phyloP scores from a whole-genome alignment of 2,888 invertebrate genomes.

The Resseliella maxima region DNA sequence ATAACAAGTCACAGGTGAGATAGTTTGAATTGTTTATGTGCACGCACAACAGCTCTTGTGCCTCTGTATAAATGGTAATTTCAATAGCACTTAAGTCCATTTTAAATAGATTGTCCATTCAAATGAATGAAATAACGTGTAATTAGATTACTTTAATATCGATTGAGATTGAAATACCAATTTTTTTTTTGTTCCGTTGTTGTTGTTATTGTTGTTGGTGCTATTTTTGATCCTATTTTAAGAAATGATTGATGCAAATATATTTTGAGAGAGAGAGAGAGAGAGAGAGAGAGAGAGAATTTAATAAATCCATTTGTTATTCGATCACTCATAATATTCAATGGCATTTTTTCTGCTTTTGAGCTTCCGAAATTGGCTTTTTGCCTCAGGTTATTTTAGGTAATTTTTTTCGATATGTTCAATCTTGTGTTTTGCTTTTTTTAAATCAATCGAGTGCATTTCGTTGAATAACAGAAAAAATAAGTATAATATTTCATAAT shows the following conservation, averaged over 20 bases:
- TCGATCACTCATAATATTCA: not conserved
- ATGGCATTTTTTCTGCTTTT: not conserved
- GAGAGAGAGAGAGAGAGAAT: too few relatives aligned
- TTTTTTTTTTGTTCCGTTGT: not conserved
- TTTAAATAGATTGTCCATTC: not conserved
- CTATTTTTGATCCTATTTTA: not conserved
- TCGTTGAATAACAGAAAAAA: not conserved
- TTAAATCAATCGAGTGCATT: conserved; percentile 7
- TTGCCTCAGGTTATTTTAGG: not conserved
- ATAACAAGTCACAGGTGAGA: too few relatives aligned
- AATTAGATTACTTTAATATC: conserved; percentile 45
- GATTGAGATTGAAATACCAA: not conserved
- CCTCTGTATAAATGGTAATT: not conserved
- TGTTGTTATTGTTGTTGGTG: too few relatives aligned
- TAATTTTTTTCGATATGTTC: not conserved
- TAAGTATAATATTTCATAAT: conserved; percentile 47
- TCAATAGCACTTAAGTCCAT: not conserved
- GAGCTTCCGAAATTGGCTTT: conserved; percentile 6
- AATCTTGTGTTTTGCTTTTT: conserved; percentile 7
- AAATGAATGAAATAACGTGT: conserved; percentile 2
- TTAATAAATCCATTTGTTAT: conserved; percentile 38
- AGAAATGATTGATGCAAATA: conserved; percentile 37
- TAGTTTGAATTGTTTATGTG: too few relatives aligned
- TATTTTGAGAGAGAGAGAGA: too few relatives aligned
- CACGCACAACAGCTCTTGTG: too few relatives aligned